Evolutionary conservation across 2,113 vertebrate species (phyloP).

Genomic region (Rhagologus leucostigma): DNA sequence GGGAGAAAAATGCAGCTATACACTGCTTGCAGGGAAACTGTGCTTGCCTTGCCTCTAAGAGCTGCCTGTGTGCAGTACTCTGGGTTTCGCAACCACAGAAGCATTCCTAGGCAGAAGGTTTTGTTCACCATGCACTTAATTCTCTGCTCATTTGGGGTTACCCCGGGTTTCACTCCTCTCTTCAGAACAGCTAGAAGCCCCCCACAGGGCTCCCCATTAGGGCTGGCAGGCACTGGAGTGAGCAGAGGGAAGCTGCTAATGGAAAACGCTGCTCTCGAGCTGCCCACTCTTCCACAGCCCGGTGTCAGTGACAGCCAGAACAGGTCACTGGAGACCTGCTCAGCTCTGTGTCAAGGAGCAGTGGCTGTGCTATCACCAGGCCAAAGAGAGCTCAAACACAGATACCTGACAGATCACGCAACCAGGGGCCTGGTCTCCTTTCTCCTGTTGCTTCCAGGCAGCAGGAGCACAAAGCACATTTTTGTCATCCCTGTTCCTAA

Average conservation of each 20-base stretch:
- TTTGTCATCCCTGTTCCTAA: neutral
- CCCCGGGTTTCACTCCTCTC: neutral
- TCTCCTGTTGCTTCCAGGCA: neutral
- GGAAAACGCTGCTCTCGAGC: fast-evolving
- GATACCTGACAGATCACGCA: neutral
- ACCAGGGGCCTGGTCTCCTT: neutral
- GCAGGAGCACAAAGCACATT: neutral
- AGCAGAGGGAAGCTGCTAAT: neutral
- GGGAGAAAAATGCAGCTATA: neutral
- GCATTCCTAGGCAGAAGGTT: neutral
- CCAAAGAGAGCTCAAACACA: neutral
- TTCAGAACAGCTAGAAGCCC: neutral
- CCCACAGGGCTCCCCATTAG: neutral
- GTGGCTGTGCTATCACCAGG: neutral
- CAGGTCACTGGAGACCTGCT: neutral
- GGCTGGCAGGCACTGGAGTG: neutral
- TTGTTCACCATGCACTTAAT: neutral
- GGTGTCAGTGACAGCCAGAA: neutral
- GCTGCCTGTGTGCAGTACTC: fast-evolving
- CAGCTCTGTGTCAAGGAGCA: neutral
- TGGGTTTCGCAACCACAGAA: fast-evolving
- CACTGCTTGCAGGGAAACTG: neutral
- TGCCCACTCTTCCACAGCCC: neutral
- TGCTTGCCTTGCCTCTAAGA: neutral
- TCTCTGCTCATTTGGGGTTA: neutral